Evolutionary conservation across 2,113 vertebrate genomes (phyloP), one percentile per base, ranked within the genome.

Genomic region (Boulengeromyrus knoepffleri): DNA sequence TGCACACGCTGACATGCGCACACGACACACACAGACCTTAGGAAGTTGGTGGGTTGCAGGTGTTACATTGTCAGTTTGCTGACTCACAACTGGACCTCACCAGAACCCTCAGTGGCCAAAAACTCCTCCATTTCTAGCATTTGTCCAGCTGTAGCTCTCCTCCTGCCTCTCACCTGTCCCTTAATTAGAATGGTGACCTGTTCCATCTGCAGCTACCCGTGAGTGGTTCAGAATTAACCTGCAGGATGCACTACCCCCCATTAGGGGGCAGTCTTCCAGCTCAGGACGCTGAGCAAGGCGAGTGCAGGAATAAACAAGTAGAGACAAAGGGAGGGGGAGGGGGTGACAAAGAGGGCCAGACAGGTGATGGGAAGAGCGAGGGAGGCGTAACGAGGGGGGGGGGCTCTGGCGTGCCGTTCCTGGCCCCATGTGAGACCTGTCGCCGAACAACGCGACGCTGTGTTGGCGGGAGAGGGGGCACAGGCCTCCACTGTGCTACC

Each of bases 401-500:
- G 49, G 49, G 49, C 0, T 8, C 31, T n/a, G 39, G 83, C 27
- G 45, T 49, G n/a, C 9, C 17, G 24, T 50, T 27, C n/a, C 31
- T 0, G 45, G 12, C 84, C 39, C 46, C 1, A 46, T 87, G 17
- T 74, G 27, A 80, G 24, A 13, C 46, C 66, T 87, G 85, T 88
- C 89, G 52, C 58, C 12, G 19, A 88, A 83, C 47, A 90, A 56
- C 45, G 62, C 4, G 19, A 5, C 46, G n/a, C 47, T 12, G 6
- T 1, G 45, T 88, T 49, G 66, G 85, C 36, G 49, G 66, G 85
- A 58, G 49, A 39, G 47, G 45, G 39, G 47, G 36, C 62, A 42
- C 62, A 70, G 87, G 86, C 58, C 90, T 39, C 56, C 58, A 6
- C 91, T 17, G 47, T 27, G 77, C 66, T 24, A 88, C 36, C 90